These are phyloP conservation scores for Chlorodrepanis virens DNA, from an alignment of 2,113 vertebrate genomes.

Conservation along the genomic window DNA sequence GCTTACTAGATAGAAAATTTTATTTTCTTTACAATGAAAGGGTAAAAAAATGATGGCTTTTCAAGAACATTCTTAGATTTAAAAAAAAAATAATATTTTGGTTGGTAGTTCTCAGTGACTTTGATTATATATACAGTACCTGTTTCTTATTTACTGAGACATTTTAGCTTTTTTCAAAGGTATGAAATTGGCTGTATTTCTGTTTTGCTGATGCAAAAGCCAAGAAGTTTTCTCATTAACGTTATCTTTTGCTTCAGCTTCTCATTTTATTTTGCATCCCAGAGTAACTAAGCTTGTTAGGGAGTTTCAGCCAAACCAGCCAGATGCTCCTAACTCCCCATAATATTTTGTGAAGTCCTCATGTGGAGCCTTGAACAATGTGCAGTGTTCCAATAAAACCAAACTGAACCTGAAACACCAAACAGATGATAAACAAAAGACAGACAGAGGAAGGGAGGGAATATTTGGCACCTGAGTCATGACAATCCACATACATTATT, in stretches of 20 bases:
- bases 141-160: not conserved
- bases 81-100: not conserved
- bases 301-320: slow-evolving; percentile 19
- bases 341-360: slow-evolving; percentile 31
- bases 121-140: not conserved
- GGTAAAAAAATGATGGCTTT: not conserved
- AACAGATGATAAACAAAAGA: slow-evolving; percentile 2
- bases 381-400: not conserved
- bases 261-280: slow-evolving; percentile 10
- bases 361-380: not conserved
- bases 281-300: slow-evolving; percentile 36
- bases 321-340: slow-evolving; percentile 41
- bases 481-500: not conserved
- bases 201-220: not conserved
- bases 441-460: not conserved
- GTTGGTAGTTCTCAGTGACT: not conserved
- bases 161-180: not conserved
- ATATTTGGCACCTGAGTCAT: not conserved
- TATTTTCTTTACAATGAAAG: not conserved
- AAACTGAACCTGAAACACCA: not conserved
- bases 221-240: not conserved
- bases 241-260: slow-evolving; percentile 19
- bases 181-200: not conserved
- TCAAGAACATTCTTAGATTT: not conserved
- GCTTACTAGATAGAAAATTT: not conserved